Evolutionary conservation across 2,797 vertebrate species (phyloP).

Genomic region (Danio albolineatus): DNA sequence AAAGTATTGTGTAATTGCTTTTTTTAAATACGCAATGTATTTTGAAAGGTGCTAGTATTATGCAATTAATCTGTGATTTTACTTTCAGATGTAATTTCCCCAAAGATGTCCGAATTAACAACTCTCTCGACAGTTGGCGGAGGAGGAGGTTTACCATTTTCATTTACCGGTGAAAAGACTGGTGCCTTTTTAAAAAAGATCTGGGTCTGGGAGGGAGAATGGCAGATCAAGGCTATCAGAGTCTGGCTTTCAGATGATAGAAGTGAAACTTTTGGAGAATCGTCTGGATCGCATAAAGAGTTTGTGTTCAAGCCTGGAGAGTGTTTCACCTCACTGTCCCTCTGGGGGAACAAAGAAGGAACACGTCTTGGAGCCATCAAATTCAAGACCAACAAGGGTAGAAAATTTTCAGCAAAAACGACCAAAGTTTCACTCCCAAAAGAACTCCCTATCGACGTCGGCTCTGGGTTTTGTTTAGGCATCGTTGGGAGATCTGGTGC

Average conservation of each 20-base stretch:
- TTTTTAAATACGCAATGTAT: too few species aligned
- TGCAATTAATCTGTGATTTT: too few species aligned
- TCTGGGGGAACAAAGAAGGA: conserved; percentile 55
- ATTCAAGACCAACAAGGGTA: conserved; percentile 14
- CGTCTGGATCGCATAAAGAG: conserved; percentile 40
- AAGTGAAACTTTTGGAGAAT: too few species aligned
- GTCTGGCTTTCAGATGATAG: conserved; percentile 11
- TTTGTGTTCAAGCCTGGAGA: conserved; percentile 37
- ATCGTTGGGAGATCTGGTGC: background rate
- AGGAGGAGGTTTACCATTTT: background rate
- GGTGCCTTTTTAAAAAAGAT: conserved; percentile 53
- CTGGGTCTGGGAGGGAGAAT: conserved; percentile 43
- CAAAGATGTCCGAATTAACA: too few species aligned
- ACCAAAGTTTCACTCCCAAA: conserved; percentile 3
- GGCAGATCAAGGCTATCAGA: too few species aligned
- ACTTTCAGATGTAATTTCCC: too few species aligned
- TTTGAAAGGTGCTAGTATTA: too few species aligned
- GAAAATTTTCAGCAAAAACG: conserved; percentile 32
- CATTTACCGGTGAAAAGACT: conserved; percentile 17
- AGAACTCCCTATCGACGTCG: conserved; percentile 33
- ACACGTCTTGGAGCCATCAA: background rate
- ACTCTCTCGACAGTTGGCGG: conserved; percentile 21
- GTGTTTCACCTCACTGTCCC: conserved; percentile 52
- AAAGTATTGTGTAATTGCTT: too few species aligned
- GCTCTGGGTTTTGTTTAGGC: conserved; percentile 51